phyloP scores from a whole-genome alignment of 2,797 vertebrate genomes.

The Poeciliopsis infans region DNA sequence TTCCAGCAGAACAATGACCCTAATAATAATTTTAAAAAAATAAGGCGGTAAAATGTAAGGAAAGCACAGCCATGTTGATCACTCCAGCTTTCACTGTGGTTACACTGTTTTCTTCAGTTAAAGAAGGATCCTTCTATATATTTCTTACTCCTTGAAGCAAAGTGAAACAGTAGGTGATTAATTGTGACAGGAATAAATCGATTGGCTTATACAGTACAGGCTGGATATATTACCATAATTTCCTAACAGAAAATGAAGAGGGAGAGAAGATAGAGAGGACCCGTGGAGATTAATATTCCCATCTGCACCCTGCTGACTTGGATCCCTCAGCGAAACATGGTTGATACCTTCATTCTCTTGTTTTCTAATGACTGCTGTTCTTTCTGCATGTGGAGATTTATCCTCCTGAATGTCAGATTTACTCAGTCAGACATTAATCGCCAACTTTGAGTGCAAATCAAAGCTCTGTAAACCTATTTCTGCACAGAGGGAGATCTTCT shows the following conservation, averaged over 20 bases:
- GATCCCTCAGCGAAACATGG: slow-evolving; percentile 33
- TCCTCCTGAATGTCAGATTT: slow-evolving; percentile 28
- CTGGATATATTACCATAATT: slow-evolving; percentile 28
- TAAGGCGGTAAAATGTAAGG: neutral
- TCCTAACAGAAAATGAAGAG: slow-evolving; percentile 11
- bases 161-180: slow-evolving; percentile 43
- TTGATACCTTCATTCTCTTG: slow-evolving; percentile 27
- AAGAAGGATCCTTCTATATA: neutral
- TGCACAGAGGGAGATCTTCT: slow-evolving; percentile 30
- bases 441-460: slow-evolving; percentile 16
- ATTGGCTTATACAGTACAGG: slow-evolving; percentile 48
- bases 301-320: slow-evolving; percentile 57
- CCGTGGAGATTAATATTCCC: slow-evolving; percentile 40
- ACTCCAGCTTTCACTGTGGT: slow-evolving; percentile 11
- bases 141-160: slow-evolving; percentile 8
- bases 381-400: neutral
- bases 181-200: slow-evolving; percentile 47
- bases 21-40: neutral
- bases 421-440: slow-evolving; percentile 30
- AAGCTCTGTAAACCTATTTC: slow-evolving; percentile 39
- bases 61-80: neutral
- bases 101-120: slow-evolving; percentile 1
- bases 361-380: slow-evolving; percentile 27
- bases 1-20: neutral
- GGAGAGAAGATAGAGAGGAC: slow-evolving; percentile 21